phyloP scores from a whole-genome alignment of 1,140 invertebrate genomes.

The Cylas formicarius region DNA sequence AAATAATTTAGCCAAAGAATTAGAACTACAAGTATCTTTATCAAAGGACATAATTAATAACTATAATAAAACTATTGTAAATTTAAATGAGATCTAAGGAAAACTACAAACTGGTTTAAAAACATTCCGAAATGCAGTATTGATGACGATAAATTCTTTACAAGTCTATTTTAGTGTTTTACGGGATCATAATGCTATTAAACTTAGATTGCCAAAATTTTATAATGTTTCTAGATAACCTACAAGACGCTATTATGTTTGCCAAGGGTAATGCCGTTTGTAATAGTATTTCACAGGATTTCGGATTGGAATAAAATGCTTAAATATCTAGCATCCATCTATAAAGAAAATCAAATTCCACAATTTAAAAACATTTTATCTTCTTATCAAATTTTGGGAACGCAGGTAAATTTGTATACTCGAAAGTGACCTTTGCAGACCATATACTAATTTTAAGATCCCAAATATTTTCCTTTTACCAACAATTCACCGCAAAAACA shows the following conservation, averaged over 20 bases:
- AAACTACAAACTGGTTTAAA: no score
- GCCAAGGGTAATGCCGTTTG: constrained; percentile 10
- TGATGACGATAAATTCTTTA: no score
- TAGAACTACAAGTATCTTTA: no score
- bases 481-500: no score
- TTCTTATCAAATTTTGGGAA: constrained; percentile 11
- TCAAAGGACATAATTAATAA: no score
- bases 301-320: constrained; percentile 11
- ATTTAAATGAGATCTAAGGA: no score
- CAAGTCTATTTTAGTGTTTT: no score
- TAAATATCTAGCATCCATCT: constrained; percentile 9
- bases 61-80: no score
- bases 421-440: constrained; percentile 9
- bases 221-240: constrained; percentile 17
- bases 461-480: background rate
- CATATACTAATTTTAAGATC: constrained; percentile 2
- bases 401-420: constrained; percentile 6
- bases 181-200: constrained; percentile 5
- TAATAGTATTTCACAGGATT: constrained; percentile 5
- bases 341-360: constrained; percentile 7
- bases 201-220: constrained; percentile 17
- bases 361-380: constrained; percentile 14
- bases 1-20: no score
- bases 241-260: constrained; percentile 17
- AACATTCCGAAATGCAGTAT: no score